A percentile compares a stretch with the other conserved stretches of the same genome.
These are phyloP conservation scores for Galeopsomyia nigrocyanea DNA, from an alignment of 2,888 invertebrate genomes.

Conservation along the genomic window DNA sequence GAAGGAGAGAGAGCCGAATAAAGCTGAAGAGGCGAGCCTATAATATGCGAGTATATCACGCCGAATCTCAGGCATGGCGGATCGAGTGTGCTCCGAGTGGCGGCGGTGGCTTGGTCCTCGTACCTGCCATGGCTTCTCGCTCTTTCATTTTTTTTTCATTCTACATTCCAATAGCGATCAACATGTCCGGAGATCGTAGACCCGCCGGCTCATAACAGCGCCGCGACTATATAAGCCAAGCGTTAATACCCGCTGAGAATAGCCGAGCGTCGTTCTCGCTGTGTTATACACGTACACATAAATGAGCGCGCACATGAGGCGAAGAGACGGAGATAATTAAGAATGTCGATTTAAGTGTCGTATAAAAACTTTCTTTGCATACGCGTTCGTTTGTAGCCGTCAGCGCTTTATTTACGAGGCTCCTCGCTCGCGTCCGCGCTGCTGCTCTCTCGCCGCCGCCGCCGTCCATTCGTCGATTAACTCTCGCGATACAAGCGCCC, in stretches of 20 bases:
- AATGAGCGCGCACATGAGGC: no score
- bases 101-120: no score
- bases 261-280: no score
- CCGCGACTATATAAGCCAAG: no score
- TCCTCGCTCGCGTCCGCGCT: background rate
- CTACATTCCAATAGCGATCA: slow-evolving; percentile 29
- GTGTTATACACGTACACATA: no score
- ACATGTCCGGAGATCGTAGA: background rate
- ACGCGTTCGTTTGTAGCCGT: slow-evolving; percentile 11
- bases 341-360: slow-evolving; percentile 31
- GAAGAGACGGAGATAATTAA: slow-evolving; percentile 16
- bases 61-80: no score
- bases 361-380: slow-evolving; percentile 28
- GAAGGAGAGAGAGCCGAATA: background rate
- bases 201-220: no score
- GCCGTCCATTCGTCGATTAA: slow-evolving; percentile 21
- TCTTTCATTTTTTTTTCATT: slow-evolving; percentile 3
- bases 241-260: no score
- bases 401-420: slow-evolving; percentile 27
- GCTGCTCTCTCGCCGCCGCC: slow-evolving; percentile 10
- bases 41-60: no score
- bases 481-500: slow-evolving; percentile 31
- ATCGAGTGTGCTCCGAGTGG: no score
- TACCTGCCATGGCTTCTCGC: background rate
- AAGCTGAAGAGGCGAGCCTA: background rate